Percentiles rank a stretch among this genome's conserved stretches.
These are phyloP conservation scores for Siniperca scherzeri DNA, from an alignment of 2,797 vertebrate species.

Conservation along the genomic window DNA sequence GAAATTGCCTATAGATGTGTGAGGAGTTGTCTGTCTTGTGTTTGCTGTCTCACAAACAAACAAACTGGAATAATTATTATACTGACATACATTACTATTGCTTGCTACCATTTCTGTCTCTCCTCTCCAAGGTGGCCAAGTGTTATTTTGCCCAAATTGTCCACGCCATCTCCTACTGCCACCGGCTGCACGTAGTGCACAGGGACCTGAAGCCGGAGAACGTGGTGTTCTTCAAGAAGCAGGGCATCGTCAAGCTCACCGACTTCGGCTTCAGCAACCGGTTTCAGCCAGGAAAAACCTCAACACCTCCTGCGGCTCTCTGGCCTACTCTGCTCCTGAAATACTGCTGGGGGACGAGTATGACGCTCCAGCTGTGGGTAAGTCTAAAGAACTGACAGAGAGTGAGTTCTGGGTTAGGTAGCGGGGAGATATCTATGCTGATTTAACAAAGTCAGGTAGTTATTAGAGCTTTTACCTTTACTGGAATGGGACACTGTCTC, in stretches of 20 bases:
- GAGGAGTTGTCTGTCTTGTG: too few species aligned
- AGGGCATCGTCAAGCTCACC: slow-evolving; percentile 97
- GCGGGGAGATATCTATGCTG: background rate
- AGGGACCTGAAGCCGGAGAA: slow-evolving; percentile 98
- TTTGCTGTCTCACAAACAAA: background rate
- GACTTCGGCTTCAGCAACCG: slow-evolving; percentile 99
- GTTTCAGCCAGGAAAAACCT: slow-evolving; percentile 94
- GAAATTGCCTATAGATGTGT: background rate
- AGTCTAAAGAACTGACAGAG: slow-evolving; percentile 49
- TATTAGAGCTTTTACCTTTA: slow-evolving; percentile 14
- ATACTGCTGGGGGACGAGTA: slow-evolving; percentile 97
- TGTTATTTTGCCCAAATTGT: slow-evolving; percentile 93
- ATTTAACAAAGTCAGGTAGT: background rate
- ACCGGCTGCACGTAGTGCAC: slow-evolving; percentile 96
- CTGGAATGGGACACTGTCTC: background rate
- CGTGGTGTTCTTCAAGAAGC: slow-evolving; percentile 97
- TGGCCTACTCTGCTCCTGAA: slow-evolving; percentile 97
- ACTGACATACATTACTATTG: background rate
- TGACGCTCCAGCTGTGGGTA: slow-evolving; percentile 96
- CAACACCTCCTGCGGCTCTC: slow-evolving; percentile 95
- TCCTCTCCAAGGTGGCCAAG: slow-evolving; percentile 76
- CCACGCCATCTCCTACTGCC: slow-evolving; percentile 97
- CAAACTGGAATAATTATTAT: background rate
- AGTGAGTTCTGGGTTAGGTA: slow-evolving; percentile 8
- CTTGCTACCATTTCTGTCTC: background rate